These are phyloP conservation scores for Myoxocephalus aenaeus DNA, from an alignment of 2,797 vertebrate genomes.

Conservation along the genomic window DNA sequence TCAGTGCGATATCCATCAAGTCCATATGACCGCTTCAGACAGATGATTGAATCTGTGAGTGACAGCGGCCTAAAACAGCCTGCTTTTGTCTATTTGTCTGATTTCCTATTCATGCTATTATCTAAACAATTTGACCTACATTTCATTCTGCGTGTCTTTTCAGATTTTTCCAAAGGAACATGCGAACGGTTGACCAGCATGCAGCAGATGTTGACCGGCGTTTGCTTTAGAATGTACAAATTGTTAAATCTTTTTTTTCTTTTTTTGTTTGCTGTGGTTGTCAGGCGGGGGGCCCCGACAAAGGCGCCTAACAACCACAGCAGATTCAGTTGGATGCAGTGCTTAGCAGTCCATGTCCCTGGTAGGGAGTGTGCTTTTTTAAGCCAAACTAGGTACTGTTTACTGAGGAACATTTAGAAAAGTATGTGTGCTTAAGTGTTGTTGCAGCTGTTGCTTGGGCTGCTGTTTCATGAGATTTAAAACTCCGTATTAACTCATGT, in stretches of 20 bases:
- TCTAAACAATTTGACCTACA: not conserved
- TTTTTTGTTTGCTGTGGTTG: too few species aligned
- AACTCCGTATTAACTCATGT: too few species aligned
- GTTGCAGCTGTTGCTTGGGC: too few species aligned
- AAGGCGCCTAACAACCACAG: slow-evolving; percentile 40
- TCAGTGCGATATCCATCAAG: too few species aligned
- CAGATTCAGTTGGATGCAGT: slow-evolving; percentile 19
- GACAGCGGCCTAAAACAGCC: not conserved
- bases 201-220: slow-evolving; percentile 13
- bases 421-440: too few species aligned
- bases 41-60: not conserved
- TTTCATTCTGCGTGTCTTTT: not conserved
- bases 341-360: slow-evolving; percentile 36
- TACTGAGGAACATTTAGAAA: too few species aligned
- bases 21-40: not conserved
- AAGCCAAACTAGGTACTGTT: too few species aligned
- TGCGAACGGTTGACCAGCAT: not conserved
- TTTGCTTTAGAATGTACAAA: too few species aligned
- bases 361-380: slow-evolving; percentile 49
- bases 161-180: not conserved
- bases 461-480: too few species aligned
- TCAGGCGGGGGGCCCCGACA: too few species aligned
- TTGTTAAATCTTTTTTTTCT: too few species aligned
- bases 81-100: not conserved
- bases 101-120: not conserved